Conservation (phyloP, 2,888 invertebrate species). For the Andrena camellia region DNA sequence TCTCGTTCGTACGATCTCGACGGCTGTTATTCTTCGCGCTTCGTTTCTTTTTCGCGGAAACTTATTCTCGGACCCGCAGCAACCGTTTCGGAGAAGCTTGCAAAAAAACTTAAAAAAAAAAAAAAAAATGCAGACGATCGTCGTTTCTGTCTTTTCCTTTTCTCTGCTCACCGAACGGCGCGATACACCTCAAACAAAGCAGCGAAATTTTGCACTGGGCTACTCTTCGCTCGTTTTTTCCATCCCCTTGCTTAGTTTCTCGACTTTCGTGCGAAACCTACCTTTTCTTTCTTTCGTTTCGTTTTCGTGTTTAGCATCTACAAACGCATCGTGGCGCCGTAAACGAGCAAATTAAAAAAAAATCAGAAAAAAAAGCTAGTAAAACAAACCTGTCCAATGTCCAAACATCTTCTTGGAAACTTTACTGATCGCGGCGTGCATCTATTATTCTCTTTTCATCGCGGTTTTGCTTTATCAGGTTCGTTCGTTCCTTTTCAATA, state of each 20-base stretch:
- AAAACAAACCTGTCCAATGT: slow-evolving; percentile 41
- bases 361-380: slow-evolving; percentile 51
- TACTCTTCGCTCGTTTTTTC: slow-evolving; percentile 70
- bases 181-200: neutral
- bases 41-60: slow-evolving; percentile 41
- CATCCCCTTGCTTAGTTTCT: slow-evolving; percentile 33
- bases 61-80: slow-evolving; percentile 50
- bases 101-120: slow-evolving; percentile 10
- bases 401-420: slow-evolving; percentile 49
- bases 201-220: slow-evolving; percentile 6
- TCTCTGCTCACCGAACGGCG: neutral
- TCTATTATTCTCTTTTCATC: slow-evolving; percentile 54
- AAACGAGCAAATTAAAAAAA: slow-evolving; percentile 50
- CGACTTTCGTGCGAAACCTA: slow-evolving; percentile 21
- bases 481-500: slow-evolving; percentile 72
- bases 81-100: slow-evolving; percentile 42
- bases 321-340: slow-evolving; percentile 68
- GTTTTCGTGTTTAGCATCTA: slow-evolving; percentile 53
- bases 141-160: slow-evolving; percentile 27
- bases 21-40: slow-evolving; percentile 13
- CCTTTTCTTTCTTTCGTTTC: slow-evolving; percentile 35
- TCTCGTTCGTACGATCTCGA: slow-evolving; percentile 33
- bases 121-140: slow-evolving; percentile 43
- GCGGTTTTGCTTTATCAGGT: slow-evolving; percentile 51
- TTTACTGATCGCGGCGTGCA: slow-evolving; percentile 30